Conservation (phyloP, 2,888 invertebrate genomes). For the Sesia apiformis region DNA sequence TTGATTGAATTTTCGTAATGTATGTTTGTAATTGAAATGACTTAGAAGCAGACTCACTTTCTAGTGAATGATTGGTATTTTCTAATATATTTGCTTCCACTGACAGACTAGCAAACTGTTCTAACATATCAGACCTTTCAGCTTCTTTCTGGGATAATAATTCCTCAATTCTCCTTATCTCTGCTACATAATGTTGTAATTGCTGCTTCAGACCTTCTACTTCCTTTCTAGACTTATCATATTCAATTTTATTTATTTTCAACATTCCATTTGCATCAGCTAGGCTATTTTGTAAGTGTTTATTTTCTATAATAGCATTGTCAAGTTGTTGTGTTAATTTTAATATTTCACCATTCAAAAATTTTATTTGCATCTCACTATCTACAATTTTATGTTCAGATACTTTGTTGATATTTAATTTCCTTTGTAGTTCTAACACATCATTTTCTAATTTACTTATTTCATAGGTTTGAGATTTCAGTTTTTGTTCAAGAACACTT, state of each 20-base stretch:
- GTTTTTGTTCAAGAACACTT: slow-evolving; percentile 77
- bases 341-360: slow-evolving; percentile 75
- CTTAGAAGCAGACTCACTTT: slow-evolving; percentile 83
- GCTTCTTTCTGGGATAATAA: slow-evolving; percentile 83
- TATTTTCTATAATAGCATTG: slow-evolving; percentile 77
- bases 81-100: slow-evolving; percentile 85
- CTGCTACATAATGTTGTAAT: slow-evolving; percentile 86
- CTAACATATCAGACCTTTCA: slow-evolving; percentile 86
- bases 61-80: slow-evolving; percentile 85
- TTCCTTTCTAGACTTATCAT: slow-evolving; percentile 80
- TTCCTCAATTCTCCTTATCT: slow-evolving; percentile 86
- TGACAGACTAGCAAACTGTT: slow-evolving; percentile 84
- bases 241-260: slow-evolving; percentile 77
- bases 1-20: slow-evolving; percentile 64
- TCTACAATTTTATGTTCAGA: slow-evolving; percentile 66
- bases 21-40: slow-evolving; percentile 72
- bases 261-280: slow-evolving; percentile 77
- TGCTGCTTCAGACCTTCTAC: slow-evolving; percentile 83
- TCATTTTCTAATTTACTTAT: slow-evolving; percentile 70
- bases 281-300: slow-evolving; percentile 83
- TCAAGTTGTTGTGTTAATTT: slow-evolving; percentile 73
- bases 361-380: slow-evolving; percentile 69
- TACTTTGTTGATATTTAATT: slow-evolving; percentile 53
- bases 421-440: slow-evolving; percentile 71
- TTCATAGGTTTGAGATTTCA: slow-evolving; percentile 74